Evolutionary conservation across 2,888 invertebrate genomes (phyloP).

Genomic region (Melanchra persicariae): DNA sequence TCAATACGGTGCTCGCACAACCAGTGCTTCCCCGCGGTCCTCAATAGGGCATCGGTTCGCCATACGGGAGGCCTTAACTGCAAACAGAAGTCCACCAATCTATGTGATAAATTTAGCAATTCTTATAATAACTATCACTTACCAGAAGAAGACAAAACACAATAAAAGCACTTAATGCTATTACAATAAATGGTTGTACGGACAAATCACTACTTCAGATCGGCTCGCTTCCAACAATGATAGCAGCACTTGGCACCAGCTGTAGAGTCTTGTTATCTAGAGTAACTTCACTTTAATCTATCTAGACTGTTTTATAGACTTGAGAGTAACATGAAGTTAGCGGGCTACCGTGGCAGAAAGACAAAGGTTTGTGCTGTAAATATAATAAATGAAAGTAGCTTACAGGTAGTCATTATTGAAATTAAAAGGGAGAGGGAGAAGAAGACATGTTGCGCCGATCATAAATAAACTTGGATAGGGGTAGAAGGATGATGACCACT

Average conservation of each 20-base stretch:
- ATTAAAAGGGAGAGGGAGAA: too few species aligned
- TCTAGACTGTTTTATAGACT: background rate
- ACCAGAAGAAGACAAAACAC: background rate
- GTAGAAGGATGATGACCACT: too few species aligned
- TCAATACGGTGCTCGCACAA: too few species aligned
- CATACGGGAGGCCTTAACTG: too few species aligned
- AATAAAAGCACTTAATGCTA: too few species aligned
- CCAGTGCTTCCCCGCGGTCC: too few species aligned
- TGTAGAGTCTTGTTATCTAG: slow-evolving; percentile 30
- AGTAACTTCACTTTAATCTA: slow-evolving; percentile 28
- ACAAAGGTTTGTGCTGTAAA: background rate
- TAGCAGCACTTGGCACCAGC: slow-evolving; percentile 46
- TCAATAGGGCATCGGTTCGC: too few species aligned
- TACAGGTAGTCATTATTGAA: too few species aligned
- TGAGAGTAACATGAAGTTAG: slow-evolving; percentile 8
- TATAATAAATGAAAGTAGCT: background rate
- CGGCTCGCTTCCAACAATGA: slow-evolving; percentile 37
- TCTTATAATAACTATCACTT: background rate
- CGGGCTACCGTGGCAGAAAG: background rate
- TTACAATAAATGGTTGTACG: too few species aligned
- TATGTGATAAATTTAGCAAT: background rate
- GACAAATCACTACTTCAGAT: slow-evolving; percentile 36
- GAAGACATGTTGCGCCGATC: too few species aligned
- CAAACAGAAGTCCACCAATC: too few species aligned
- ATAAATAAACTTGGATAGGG: too few species aligned